Evolutionary conservation across 35 echinoderm and acorn worm species (phyloP).

Genomic region (Apostichopus japonicus): DNA sequence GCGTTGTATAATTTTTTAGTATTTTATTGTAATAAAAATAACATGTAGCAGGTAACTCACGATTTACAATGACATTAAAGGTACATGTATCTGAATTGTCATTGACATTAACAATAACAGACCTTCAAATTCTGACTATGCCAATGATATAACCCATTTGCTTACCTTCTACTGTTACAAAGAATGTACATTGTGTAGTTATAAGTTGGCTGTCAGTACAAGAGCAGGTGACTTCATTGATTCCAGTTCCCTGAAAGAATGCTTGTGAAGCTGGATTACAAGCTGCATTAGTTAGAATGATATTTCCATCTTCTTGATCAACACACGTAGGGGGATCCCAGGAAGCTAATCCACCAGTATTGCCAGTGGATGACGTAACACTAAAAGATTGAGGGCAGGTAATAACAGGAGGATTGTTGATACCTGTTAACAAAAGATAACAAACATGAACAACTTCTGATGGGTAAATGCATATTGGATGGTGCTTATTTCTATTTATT

Average conservation of each 20-base stretch:
- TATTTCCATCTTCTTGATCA: constrained; percentile 25
- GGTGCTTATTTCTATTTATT: too few species aligned
- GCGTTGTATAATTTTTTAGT: too few species aligned
- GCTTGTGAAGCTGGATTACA: neutral
- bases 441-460: too few species aligned
- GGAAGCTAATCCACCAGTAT: neutral
- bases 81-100: too few species aligned
- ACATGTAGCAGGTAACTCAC: neutral
- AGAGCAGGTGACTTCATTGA: constrained; percentile 3
- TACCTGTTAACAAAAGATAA: neutral
- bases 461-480: too few species aligned
- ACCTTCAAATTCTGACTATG: too few species aligned
- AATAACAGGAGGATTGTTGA: constrained; percentile 15
- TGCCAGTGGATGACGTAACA: neutral
- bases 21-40: neutral
- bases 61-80: too few species aligned
- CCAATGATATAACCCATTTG: too few species aligned
- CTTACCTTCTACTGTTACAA: neutral
- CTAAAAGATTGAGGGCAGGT: neutral
- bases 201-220: constrained; percentile 2
- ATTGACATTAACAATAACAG: too few species aligned
- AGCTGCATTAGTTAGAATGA: neutral
- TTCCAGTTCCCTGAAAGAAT: neutral
- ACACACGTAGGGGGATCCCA: constrained; percentile 12
- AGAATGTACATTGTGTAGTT: constrained; percentile 2